Evolutionary conservation across 2,888 invertebrate genomes (phyloP).

Genomic region (Folsomia manolachei): DNA sequence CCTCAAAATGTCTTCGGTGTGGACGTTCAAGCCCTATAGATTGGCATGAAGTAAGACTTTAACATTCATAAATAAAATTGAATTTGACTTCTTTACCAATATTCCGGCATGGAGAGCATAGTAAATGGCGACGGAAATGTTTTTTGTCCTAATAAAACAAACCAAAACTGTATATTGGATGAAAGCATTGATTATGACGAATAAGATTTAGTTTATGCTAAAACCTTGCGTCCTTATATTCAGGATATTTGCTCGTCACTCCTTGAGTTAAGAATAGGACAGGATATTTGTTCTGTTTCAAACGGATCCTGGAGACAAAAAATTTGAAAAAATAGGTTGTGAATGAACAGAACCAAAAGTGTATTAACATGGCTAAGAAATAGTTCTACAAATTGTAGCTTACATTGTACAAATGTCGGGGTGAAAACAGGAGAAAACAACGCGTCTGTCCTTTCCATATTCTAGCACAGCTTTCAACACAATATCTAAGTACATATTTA

Average conservation of each 20-base stretch:
- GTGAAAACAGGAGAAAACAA: constrained; percentile 93
- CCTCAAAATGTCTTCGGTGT: constrained; percentile 83
- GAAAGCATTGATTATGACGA: too few species aligned
- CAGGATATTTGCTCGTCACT: constrained; percentile 67
- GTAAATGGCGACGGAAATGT: constrained; percentile 76
- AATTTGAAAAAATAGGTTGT: background rate
- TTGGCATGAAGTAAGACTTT: too few species aligned
- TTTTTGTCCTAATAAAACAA: too few species aligned
- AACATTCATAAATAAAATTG: too few species aligned
- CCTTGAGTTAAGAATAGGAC: constrained; percentile 91
- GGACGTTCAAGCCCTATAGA: constrained; percentile 75
- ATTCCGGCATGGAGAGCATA: constrained; percentile 78
- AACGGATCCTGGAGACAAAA: constrained; percentile 65
- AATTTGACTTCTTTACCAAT: constrained; percentile 57
- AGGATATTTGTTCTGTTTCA: constrained; percentile 96
- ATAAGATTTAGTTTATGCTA: too few species aligned
- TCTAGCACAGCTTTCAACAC: constrained; percentile 78
- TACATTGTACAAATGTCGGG: constrained; percentile 91
- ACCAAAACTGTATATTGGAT: too few species aligned
- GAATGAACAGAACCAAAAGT: background rate
- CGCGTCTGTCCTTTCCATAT: constrained; percentile 73
- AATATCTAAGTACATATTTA: constrained; percentile 87
- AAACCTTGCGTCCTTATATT: constrained; percentile 79
- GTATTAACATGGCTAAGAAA: too few species aligned
- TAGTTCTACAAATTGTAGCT: constrained; percentile 50